Percentiles rank a stretch among this genome's conserved stretches.
phyloP scores from a whole-genome alignment of 2,797 vertebrate genomes.

The Mastacembelus armatus region DNA sequence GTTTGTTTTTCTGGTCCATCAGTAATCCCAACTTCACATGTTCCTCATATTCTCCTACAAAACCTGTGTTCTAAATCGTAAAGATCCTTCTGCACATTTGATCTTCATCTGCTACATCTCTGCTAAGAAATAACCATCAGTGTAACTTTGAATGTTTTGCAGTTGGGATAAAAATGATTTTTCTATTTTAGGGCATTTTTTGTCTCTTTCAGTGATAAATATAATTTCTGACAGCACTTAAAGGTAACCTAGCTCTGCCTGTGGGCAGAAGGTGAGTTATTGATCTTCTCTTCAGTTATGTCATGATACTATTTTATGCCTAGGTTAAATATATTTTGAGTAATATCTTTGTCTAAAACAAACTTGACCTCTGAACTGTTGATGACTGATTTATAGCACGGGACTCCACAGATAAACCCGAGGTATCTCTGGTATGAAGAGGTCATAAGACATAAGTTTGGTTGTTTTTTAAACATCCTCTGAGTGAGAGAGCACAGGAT shows the following conservation, averaged over 20 bases:
- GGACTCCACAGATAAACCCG: background rate
- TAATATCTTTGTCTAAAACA: background rate
- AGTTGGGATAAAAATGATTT: background rate
- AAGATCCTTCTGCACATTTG: no score
- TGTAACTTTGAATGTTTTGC: no score
- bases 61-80: no score
- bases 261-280: no score
- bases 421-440: constrained; percentile 31
- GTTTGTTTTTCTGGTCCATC: background rate
- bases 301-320: background rate
- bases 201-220: background rate
- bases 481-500: background rate
- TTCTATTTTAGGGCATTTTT: background rate
- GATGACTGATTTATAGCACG: constrained; percentile 15
- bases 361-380: background rate
- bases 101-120: no score
- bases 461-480: no score
- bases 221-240: background rate
- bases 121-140: background rate
- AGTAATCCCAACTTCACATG: background rate
- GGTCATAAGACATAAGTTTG: background rate
- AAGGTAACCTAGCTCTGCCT: no score
- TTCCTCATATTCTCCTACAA: background rate
- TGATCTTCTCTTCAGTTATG: background rate
- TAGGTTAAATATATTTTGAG: background rate